Conservation (phyloP, 2,113 vertebrate genomes). For the Ascaphus truei region DNA sequence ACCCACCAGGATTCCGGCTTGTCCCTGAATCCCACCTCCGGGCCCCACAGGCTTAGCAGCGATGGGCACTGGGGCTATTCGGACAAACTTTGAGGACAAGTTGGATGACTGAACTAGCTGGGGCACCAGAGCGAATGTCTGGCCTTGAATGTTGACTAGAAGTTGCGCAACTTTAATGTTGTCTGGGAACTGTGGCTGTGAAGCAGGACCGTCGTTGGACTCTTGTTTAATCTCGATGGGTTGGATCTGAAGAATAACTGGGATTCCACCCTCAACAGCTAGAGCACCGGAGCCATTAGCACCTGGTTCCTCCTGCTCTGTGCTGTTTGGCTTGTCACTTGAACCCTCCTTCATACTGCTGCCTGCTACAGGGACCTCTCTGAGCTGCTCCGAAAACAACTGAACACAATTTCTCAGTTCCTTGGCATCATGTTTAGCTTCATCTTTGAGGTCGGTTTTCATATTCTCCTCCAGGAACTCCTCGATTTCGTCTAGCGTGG, state of each 20-base stretch:
- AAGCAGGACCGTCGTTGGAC: conserved; percentile 50
- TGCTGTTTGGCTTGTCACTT: conserved; percentile 45
- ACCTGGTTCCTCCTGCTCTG: conserved; percentile 54
- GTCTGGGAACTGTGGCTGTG: conserved; percentile 62
- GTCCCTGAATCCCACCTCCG: conserved; percentile 65
- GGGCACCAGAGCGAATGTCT: conserved; percentile 89
- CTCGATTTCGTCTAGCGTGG: conserved; percentile 91
- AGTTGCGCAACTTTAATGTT: conserved; percentile 89
- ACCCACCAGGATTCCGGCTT: conserved; percentile 69
- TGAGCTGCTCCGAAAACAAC: conserved; percentile 22
- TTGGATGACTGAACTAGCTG: conserved; percentile 79
- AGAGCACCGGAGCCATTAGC: conserved; percentile 45
- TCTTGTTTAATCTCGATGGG: conserved; percentile 85
- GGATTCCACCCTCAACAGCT: conserved; percentile 63
- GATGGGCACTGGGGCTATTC: conserved; percentile 89
- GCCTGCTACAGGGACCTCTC: conserved; percentile 42
- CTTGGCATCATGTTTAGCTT: conserved; percentile 53
- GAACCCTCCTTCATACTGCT: conserved; percentile 54
- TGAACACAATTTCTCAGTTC: conserved; percentile 63
- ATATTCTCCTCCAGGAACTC: conserved; percentile 95
- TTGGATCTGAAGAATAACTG: conserved; percentile 84
- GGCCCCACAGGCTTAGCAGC: conserved; percentile 84
- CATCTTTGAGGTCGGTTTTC: conserved; percentile 75
- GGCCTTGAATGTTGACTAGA: conserved; percentile 89
- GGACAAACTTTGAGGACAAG: conserved; percentile 85